Base-by-base conservation (phyloP, 2,888 invertebrate species). In the Cacoxenus indagator region DNA sequence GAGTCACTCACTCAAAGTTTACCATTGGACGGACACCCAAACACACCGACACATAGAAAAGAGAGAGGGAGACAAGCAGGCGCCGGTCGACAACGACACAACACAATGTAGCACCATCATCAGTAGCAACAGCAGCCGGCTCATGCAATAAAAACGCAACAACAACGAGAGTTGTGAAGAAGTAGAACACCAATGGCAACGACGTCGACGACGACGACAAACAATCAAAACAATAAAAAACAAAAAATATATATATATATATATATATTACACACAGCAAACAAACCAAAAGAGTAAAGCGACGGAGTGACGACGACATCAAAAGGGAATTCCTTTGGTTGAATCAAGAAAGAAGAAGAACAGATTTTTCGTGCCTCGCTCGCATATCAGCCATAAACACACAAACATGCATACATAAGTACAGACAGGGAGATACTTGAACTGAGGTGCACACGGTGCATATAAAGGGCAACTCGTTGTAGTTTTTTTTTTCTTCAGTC, bases 321-420 rank as follows among this genome's bases (percentile, higher is more conserved):
- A 57, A 57, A 57, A 57, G 27, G 57, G 57, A 57, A 57, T 57
- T 57, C 57, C 57, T 57, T 57, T 46, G 17, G 26, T 46, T 2
- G 17, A 27, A 17, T 27, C 17, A 46, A 64, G 46, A 43, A 24
- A 64, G 9, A 45, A 46, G 22, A 64, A 46, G 2, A 64, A 24
- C 8, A 64, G 3, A 6, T n/a, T 9, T 19, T 22, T 22, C 11
- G 17, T 61, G 11, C 4, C n/a, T 22, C 17, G 31, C 19, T n/a
- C 27, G 43, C 29, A 61, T 37, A 61, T 37, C 64, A 67, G 64
- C 70, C 31, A 67, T 22, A 29, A 45, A 68, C 6, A 62, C 22
- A 68, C 27, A 70, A 19, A 51, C 5, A 67, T 31, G 43, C 51
- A 59, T 8, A 27, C 24, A 68, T 46, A 62, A 46, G 6, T 27